Base-by-base conservation (phyloP, 2,888 invertebrate species). In the Heteromurus nitidus region DNA sequence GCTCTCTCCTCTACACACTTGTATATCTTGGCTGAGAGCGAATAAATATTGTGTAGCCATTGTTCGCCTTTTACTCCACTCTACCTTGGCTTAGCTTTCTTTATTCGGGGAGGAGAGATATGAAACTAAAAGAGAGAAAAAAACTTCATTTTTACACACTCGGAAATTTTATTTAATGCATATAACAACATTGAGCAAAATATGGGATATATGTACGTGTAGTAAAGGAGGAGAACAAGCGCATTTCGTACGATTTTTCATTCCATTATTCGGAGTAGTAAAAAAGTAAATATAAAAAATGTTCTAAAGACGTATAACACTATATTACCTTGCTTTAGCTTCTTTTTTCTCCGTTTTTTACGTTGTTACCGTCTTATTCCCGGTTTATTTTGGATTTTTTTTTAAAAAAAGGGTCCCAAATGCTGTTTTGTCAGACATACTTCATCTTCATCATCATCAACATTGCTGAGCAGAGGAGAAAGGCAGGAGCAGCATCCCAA, bases 31-130 rank as follows among this genome's bases (percentile, higher is more conserved):
- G n/a, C n/a, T 68, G 76, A 47, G 58, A 76, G 68, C 68, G 60
- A 76, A 76, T 76, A 68, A 76, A 76, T 76, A 76, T 68, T 76
- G 68, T 76, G 53, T 9, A 76, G 60, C 47, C 68, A 58, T 68
- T 42, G 58, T 60, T 60, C 60, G 47, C 58, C 42, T 67, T 65
- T 65, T 74, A 74, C 74, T n/a, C n/a, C n/a, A n/a, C 72, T 72
- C 44, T n/a, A n/a, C 20, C 58, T 65, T 36, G 20, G 26, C 50
- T 50, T 67, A 24, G 42, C 36, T 47, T 65, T 44, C 30, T 42
- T n/a, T 60, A 26, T 26, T 42, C 24, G 26, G 60, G 18, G 60
- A 31, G 31, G 64, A 31, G 20, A 31, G 16, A 64, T 28, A 53
- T 11, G 64, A 28, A 24, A 36, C 13, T 42, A 50, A n/a, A 36